A percentile compares a stretch with the other conserved stretches of the same genome.
Evolutionary conservation across 1,140 invertebrate species (phyloP).

Genomic region (Calosoma granatense): DNA sequence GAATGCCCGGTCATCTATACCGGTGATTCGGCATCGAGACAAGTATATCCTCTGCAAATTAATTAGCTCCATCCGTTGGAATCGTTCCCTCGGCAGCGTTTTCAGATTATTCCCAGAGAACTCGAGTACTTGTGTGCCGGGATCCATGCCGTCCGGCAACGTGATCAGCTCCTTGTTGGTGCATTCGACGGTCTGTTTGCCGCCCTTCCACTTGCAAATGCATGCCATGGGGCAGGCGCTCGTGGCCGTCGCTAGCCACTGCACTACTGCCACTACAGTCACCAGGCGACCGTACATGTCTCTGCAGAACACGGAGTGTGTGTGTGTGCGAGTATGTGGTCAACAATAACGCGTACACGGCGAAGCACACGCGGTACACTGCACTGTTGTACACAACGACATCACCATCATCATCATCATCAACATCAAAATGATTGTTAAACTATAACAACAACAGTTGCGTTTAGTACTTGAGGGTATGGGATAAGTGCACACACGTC

Average conservation of each 20-base stretch:
- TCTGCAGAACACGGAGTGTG: no score
- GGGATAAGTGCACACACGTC: background rate
- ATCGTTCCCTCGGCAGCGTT: slow-evolving; percentile 61
- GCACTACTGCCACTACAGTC: background rate
- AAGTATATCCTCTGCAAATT: slow-evolving; percentile 81
- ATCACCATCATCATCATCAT: no score
- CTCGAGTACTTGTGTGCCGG: slow-evolving; percentile 82
- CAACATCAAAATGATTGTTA: no score
- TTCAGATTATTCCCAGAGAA: slow-evolving; percentile 72
- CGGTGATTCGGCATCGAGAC: slow-evolving; percentile 60
- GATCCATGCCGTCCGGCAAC: slow-evolving; percentile 70
- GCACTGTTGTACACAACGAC: background rate
- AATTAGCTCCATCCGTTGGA: slow-evolving; percentile 64
- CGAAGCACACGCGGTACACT: background rate
- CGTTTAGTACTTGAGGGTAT: no score
- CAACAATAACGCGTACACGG: background rate
- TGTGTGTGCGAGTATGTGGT: background rate
- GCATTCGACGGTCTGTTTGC: slow-evolving; percentile 83
- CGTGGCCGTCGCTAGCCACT: slow-evolving; percentile 17
- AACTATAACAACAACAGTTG: no score
- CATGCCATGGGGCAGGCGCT: slow-evolving; percentile 63
- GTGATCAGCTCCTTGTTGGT: slow-evolving; percentile 58
- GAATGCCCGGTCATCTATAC: slow-evolving; percentile 69
- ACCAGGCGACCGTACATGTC: background rate
- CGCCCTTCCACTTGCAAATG: slow-evolving; percentile 84